phyloP scores from a whole-genome alignment of 2,797 vertebrate genomes.

The Sebastolobus alascanus region DNA sequence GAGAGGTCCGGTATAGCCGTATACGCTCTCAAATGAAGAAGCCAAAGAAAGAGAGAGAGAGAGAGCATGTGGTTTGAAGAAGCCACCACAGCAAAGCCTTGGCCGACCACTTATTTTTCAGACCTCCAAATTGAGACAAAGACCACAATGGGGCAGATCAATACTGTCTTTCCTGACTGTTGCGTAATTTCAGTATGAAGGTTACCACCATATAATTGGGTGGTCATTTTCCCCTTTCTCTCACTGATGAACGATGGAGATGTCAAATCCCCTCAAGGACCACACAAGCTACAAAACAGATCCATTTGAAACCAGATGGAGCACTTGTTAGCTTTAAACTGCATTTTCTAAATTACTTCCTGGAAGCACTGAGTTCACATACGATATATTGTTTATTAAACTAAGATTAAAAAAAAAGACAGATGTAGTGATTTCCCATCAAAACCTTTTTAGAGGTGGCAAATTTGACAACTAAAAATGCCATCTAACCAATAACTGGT shows the following conservation, averaged over 20 bases:
- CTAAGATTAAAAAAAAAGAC: background rate
- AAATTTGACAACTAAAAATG: background rate
- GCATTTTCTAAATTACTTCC: conserved; percentile 42
- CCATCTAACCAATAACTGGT: background rate
- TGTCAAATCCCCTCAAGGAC: conserved; percentile 27
- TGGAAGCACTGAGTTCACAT: conserved; percentile 17
- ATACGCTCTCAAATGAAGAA: background rate
- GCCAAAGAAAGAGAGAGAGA: background rate
- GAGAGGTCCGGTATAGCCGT: conserved; percentile 17
- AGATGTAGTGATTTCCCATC: background rate
- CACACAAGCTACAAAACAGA: conserved; percentile 19
- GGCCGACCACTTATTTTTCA: conserved; percentile 11
- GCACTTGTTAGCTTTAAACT: background rate
- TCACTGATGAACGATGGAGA: background rate
- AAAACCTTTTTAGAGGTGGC: background rate
- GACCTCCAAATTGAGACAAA: background rate
- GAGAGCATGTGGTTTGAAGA: conserved; percentile 10
- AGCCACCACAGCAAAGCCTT: conserved; percentile 11
- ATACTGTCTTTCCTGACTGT: conserved; percentile 29
- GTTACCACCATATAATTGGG: background rate
- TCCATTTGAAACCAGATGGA: conserved; percentile 49
- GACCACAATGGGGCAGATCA: conserved; percentile 36
- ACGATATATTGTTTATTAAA: background rate
- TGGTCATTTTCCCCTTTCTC: conserved; percentile 7
- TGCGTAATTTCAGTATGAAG: conserved; percentile 3